Evolutionary conservation across 2,113 vertebrate species (phyloP), one percentile per base, ranked within the genome.

Genomic region (mouse (Mus musculus)): DNA sequence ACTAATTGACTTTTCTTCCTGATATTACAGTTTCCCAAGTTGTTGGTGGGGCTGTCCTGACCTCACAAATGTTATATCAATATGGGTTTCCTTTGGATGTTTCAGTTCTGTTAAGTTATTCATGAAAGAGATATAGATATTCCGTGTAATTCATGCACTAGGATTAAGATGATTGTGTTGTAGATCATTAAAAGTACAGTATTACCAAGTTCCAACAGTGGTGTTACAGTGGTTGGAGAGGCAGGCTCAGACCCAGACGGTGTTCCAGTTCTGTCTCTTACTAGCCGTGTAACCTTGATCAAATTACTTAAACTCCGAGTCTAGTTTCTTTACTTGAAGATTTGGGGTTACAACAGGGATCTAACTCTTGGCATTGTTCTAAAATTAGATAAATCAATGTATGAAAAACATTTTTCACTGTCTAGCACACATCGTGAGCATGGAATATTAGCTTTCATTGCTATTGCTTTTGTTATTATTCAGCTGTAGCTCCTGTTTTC

Each of bases 291-390:
- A 56, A 63, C 30, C 65, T 84, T 59, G 52, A 73, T 78, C 42
- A 93, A 80, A 90, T 89, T 72, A 65, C 33, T 93, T 81, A 75
- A 59, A 78, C 6, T 49, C 75, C 65, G 49, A 89, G 61, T 88
- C 52, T 39, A 89, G 28, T 91, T 90, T 97, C 49, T 94, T 95
- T n/a, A 71, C 63, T n/a, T 65, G 5, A 78, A 77, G 87, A 93
- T 36, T n/a, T 42, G 59, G 7, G 39, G 28, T 67, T 69, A 11
- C 65, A 94, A 75, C n/a, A 76, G 20, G 46, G 54, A 80, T 94
- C 26, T 78, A 75, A 54, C 16, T 89, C 78, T 36, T 95, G 49
- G 26, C 42, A 9, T 46, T 96, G 46, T 63, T 93, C 56, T 96
- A 42, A 87, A 49, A 78, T 87, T 91, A 87, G 85, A 77, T 93